A percentile compares a stretch with the other conserved stretches of the same genome.
phyloP scores from a whole-genome alignment of 2,888 invertebrate genomes.

The Chymomyza procnemis region DNA sequence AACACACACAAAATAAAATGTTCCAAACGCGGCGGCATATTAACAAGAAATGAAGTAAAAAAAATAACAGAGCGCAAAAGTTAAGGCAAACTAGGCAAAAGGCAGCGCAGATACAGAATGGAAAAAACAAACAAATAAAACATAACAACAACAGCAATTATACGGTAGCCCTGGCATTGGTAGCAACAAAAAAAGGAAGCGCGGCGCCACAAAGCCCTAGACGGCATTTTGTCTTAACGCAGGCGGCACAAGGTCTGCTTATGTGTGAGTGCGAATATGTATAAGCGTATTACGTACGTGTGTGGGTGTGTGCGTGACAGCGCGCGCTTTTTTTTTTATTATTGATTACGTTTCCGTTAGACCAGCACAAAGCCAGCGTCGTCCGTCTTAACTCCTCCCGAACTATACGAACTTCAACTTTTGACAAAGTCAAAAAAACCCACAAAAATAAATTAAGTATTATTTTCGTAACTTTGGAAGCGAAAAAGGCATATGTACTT shows the following conservation, averaged over 20 bases:
- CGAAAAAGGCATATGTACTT: too few relatives aligned
- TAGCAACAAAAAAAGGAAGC: slow-evolving; percentile 5
- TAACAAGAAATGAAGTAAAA: slow-evolving; percentile 60
- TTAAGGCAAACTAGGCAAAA: neutral
- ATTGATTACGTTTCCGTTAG: neutral
- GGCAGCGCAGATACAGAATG: slow-evolving; percentile 16
- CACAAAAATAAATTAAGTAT: too few relatives aligned
- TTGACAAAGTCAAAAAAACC: too few relatives aligned
- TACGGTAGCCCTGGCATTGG: slow-evolving; percentile 4
- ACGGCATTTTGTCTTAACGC: neutral
- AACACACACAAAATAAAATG: slow-evolving; percentile 18
- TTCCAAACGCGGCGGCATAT: slow-evolving; percentile 45
- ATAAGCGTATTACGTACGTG: neutral
- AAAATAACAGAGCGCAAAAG: slow-evolving; percentile 9
- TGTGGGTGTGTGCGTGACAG: neutral
- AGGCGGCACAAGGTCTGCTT: neutral
- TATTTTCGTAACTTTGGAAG: too few relatives aligned
- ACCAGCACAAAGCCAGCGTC: neutral
- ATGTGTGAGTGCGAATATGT: neutral
- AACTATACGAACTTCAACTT: neutral
- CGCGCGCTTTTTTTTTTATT: neutral
- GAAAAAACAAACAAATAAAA: slow-evolving; percentile 19
- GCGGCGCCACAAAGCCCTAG: neutral
- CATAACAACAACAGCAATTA: neutral
- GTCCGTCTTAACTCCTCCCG: neutral